Base-by-base conservation (phyloP, 1,140 invertebrate genomes). In the Panulirus ornatus region DNA sequence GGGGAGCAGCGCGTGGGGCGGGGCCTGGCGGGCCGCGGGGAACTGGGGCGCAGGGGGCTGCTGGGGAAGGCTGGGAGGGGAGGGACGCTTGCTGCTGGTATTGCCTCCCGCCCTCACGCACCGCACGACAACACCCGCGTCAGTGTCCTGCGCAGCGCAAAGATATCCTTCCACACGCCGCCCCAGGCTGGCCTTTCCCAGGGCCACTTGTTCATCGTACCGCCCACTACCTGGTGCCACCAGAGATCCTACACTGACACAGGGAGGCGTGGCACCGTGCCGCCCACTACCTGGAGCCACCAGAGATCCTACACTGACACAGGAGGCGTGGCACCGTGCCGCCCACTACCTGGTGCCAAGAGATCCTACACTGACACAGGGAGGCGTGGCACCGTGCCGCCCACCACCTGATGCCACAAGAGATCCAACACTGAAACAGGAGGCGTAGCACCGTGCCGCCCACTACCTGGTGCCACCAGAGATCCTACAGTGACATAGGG, bases 1-100 rank as follows among this genome's bases (percentile, higher is more conserved):
- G 71, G 71, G 71, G 73, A 87, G 85, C 75, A 87, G 51, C 75
- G 85, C 85, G 75, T 44, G 85, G 85, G 85, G 85, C 85, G 85
- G 85, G 85, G 85, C 85, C 73, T 79, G 73, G 73, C 75, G 27
- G 47, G 30, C 78, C 44, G 78, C 34, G 78, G 78, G 78, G 34
- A 22, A 47, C 78, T 58, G 78, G 51, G 78, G 78, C n/a, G n/a
- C n/a, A 14, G 42, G 73, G 73, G 44, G 3, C 6, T 5, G 2
- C 36, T 38, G 27, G 42, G n/a, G 27, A 34, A 9, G 11, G n/a
- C n/a, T 63, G 44, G n/a, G 14, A 1, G 2, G 40, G 34, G 40
- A 36, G 44, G 66, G 1, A 11, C 19, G 16, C n/a, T 27, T 58
- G 47, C 78, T 81, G 78, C 51, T 54, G 78, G 19, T 58, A 36